Percentiles rank a stretch among this genome's conserved stretches.
phyloP scores from a whole-genome alignment of 2,113 vertebrate genomes.

The Emydura subglobosa region DNA sequence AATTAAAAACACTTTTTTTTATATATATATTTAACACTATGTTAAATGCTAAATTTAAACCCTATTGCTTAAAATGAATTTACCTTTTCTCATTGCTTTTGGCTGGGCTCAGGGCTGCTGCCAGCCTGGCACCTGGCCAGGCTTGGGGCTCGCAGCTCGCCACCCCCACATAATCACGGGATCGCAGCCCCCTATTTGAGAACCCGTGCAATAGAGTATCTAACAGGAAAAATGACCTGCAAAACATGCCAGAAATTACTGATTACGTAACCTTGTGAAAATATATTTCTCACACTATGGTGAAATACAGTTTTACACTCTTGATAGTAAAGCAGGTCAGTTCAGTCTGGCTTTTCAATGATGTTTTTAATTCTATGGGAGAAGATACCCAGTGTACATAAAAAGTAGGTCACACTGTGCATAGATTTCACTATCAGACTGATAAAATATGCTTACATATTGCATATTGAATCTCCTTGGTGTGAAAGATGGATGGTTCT shows the following conservation, averaged over 20 bases:
- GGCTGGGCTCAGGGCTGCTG: no score
- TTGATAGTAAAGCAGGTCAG: constrained; percentile 29
- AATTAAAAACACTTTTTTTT: no score
- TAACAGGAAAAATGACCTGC: background rate
- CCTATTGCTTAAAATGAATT: no score
- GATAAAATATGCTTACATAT: constrained; percentile 30
- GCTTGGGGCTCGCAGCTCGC: no score
- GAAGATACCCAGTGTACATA: constrained; percentile 14
- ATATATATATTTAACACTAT: no score
- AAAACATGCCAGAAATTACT: constrained; percentile 23
- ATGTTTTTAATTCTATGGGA: constrained; percentile 53
- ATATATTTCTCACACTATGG: constrained; percentile 2
- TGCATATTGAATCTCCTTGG: constrained; percentile 27
- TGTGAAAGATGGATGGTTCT: constrained; percentile 31
- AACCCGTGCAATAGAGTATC: background rate
- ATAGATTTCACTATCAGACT: constrained; percentile 39
- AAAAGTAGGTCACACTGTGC: constrained; percentile 69
- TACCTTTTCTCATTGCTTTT: no score
- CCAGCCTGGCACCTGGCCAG: no score
- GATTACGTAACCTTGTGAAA: constrained; percentile 10
- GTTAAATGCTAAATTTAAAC: no score
- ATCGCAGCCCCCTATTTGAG: no score
- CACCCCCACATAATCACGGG: no score
- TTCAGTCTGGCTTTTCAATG: constrained; percentile 59
- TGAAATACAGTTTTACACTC: constrained; percentile 43